A percentile compares a stretch with the other conserved stretches of the same genome.
Evolutionary conservation across 2,113 vertebrate genomes (phyloP).

Genomic region (Corapipo altera): DNA sequence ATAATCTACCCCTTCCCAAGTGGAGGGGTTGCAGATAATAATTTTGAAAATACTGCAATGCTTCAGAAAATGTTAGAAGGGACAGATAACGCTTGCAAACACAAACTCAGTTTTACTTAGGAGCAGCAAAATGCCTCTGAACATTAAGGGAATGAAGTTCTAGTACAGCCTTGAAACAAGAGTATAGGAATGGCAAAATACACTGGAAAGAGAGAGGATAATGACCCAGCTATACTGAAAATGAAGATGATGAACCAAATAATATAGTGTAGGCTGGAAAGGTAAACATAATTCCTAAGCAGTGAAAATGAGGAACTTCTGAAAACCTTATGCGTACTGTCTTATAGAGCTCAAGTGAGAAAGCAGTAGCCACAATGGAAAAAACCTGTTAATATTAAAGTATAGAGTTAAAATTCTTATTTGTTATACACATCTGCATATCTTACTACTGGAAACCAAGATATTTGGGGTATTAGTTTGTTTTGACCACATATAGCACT

Average conservation of each 20-base stretch:
- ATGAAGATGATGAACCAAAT: not conserved
- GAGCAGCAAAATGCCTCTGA: not conserved
- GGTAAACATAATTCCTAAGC: not conserved
- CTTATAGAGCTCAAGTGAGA: not conserved
- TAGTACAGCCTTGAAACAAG: not conserved
- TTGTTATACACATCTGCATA: not conserved
- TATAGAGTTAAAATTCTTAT: not conserved
- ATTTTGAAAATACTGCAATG: not conserved
- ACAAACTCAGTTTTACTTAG: not conserved
- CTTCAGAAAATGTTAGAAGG: not conserved
- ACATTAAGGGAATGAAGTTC: not conserved
- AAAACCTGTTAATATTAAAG: not conserved
- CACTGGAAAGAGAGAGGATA: not conserved
- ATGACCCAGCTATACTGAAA: not conserved
- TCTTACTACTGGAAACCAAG: not conserved
- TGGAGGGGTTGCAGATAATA: not conserved
- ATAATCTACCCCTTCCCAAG: not conserved
- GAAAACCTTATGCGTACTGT: not conserved
- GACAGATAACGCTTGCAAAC: not conserved
- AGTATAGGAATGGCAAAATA: not conserved
- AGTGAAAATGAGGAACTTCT: not conserved
- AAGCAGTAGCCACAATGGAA: not conserved
- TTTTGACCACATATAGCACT: not conserved
- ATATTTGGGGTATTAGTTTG: not conserved
- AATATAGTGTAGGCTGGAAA: not conserved